Conservation (phyloP, 2,888 invertebrate species). For the Dasypogon diadema region DNA sequence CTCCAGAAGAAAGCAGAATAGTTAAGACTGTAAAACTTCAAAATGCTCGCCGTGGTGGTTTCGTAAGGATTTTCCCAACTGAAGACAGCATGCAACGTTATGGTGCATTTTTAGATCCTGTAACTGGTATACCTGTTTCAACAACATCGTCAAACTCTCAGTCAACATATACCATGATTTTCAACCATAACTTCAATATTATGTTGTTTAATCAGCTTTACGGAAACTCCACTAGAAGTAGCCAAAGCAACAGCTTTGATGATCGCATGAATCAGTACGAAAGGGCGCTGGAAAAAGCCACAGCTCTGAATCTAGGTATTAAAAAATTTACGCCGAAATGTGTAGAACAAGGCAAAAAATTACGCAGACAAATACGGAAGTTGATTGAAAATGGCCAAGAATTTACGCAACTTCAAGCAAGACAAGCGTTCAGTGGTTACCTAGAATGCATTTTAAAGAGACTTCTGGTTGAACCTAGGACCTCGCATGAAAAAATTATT, state of each 20-base stretch:
- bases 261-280: slow-evolving; percentile 71
- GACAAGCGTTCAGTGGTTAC: slow-evolving; percentile 83
- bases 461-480: slow-evolving; percentile 69
- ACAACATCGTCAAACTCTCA: slow-evolving; percentile 73
- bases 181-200: slow-evolving; percentile 82
- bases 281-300: slow-evolving; percentile 63
- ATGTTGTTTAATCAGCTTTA: slow-evolving; percentile 81
- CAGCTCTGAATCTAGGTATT: slow-evolving; percentile 62
- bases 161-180: slow-evolving; percentile 70
- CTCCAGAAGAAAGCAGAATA: slow-evolving; percentile 83
- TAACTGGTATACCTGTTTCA: slow-evolving; percentile 80
- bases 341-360: slow-evolving; percentile 63
- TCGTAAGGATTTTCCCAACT: slow-evolving; percentile 91
- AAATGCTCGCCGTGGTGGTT: slow-evolving; percentile 86
- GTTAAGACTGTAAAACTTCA: slow-evolving; percentile 82
- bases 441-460: slow-evolving; percentile 80
- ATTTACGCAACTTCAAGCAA: slow-evolving; percentile 75
- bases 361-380: slow-evolving; percentile 66
- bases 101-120: slow-evolving; percentile 80
- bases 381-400: slow-evolving; percentile 75
- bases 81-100: slow-evolving; percentile 89
- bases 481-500: slow-evolving; percentile 72
- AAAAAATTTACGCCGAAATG: slow-evolving; percentile 66
- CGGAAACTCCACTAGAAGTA: slow-evolving; percentile 69
- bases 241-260: slow-evolving; percentile 61